Base-by-base conservation (phyloP, 1,140 invertebrate genomes). In the Ditylenchus dipsaci region DNA sequence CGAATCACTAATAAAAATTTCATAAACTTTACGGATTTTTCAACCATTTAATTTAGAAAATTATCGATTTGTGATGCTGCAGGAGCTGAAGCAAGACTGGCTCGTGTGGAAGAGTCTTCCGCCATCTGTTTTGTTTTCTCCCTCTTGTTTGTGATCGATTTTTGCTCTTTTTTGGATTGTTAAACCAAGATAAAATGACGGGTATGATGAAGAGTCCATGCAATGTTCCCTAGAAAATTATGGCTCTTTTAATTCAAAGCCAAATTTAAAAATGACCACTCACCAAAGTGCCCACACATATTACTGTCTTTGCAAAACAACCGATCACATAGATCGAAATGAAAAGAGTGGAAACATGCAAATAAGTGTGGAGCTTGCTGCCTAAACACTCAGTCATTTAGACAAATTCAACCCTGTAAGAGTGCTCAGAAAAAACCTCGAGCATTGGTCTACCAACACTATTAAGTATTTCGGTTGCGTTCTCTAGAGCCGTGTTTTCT, bases 391-490 rank as follows among this genome's bases (percentile, higher is more conserved):
- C n/a, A 61, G 3, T 7, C 26, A 5, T 33, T 30, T 27, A 8
- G 5, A 27, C 8, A 3, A 61, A 61, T 5, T 26, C n/a, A n/a
- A n/a, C n/a, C n/a, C 17, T 21, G 21, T 59, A 15, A n/a, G 17
- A 26, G 23, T 21, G 17, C 57, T 30, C 23, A 87, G n/a, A 85
- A 85, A 74, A 88, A 88, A 0, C 88, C 88, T 75, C 90, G 89
- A 53, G 81, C 68, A 70, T 70, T 17, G 68, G 68, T 38, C 53
- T 69, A 9, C 68, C 68, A 15, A 70, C 70, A 43, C 30, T 26
- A 17, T 26, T n/a, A 21, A 70, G 57, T 26, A 70, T 62, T 26
- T 67, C 26, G 11, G 23, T 47, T 26, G n/a, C 29, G 23, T 63
- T 38, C 15, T 33, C 21, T 66, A 42, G 27, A 26, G 26, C 26